These are phyloP conservation scores for Jaculus jaculus DNA, from an alignment of 2,113 vertebrate species.

Conservation along the genomic window DNA sequence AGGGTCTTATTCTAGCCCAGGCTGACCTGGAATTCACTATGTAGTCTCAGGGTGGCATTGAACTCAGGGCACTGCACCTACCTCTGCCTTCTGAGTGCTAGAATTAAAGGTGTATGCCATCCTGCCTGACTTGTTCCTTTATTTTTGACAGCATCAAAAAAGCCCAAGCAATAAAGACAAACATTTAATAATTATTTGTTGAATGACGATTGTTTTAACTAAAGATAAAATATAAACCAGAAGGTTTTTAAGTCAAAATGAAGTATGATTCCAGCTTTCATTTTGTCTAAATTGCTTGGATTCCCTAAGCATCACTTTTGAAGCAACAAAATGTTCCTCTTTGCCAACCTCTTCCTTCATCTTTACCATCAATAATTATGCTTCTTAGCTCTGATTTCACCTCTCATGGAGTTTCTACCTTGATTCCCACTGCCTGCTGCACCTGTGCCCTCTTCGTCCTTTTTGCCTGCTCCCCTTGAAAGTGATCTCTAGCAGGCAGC, in stretches of 20 bases:
- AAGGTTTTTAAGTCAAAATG: background rate
- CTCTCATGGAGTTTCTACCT: background rate
- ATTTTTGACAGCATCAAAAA: background rate
- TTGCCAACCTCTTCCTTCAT: slow-evolving; percentile 46
- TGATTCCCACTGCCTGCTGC: slow-evolving; percentile 15
- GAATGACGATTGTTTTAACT: background rate
- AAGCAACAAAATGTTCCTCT: background rate
- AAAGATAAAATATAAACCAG: background rate
- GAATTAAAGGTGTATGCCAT: too few species aligned
- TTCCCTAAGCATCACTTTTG: slow-evolving; percentile 21
- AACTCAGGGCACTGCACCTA: too few species aligned
- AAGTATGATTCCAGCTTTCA: background rate
- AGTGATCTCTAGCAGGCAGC: slow-evolving; percentile 47
- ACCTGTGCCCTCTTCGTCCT: background rate
- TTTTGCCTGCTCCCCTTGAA: background rate
- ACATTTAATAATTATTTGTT: background rate
- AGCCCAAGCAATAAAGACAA: background rate
- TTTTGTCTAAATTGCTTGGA: background rate
- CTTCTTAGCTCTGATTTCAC: slow-evolving; percentile 3
- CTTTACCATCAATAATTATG: slow-evolving; percentile 20
- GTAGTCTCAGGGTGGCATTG: too few species aligned
- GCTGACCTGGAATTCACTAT: too few species aligned
- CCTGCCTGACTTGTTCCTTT: too few species aligned
- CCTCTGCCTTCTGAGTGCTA: too few species aligned
- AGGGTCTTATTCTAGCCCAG: too few species aligned